phyloP scores from a whole-genome alignment of 2,113 vertebrate genomes.

The Suncus etruscus region DNA sequence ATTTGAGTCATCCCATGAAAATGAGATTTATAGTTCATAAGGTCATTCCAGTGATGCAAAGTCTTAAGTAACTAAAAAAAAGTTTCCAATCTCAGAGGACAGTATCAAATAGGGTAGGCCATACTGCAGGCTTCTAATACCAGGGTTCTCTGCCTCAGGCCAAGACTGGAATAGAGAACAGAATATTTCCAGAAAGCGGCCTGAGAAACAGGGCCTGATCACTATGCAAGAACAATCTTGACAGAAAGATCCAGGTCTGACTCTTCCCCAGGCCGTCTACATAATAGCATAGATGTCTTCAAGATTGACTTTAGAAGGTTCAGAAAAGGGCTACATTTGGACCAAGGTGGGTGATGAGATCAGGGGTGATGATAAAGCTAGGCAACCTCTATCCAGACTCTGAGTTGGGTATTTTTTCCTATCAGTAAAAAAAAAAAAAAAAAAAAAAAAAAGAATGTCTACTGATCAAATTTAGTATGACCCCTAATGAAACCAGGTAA shows the following conservation, averaged over 20 bases:
- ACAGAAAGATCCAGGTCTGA: no score
- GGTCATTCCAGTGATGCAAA: slow-evolving; percentile 33
- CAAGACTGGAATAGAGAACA: background rate
- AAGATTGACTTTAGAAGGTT: no score
- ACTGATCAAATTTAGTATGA: background rate
- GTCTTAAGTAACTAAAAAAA: slow-evolving; percentile 46
- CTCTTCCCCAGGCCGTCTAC: background rate
- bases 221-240: background rate
- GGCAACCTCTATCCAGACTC: background rate
- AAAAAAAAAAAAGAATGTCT: no score
- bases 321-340: background rate
- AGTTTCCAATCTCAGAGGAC: background rate
- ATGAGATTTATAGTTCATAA: background rate
- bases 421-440: background rate
- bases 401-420: background rate
- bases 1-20: background rate
- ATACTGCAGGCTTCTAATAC: background rate
- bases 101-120: slow-evolving; percentile 35
- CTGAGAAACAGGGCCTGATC: background rate
- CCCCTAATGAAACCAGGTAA: background rate
- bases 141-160: background rate
- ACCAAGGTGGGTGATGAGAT: background rate
- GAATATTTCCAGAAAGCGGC: background rate
- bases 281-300: background rate
- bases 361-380: background rate